Base-by-base conservation (phyloP, 2,888 invertebrate genomes). In the Acanthosepion esculentum region DNA sequence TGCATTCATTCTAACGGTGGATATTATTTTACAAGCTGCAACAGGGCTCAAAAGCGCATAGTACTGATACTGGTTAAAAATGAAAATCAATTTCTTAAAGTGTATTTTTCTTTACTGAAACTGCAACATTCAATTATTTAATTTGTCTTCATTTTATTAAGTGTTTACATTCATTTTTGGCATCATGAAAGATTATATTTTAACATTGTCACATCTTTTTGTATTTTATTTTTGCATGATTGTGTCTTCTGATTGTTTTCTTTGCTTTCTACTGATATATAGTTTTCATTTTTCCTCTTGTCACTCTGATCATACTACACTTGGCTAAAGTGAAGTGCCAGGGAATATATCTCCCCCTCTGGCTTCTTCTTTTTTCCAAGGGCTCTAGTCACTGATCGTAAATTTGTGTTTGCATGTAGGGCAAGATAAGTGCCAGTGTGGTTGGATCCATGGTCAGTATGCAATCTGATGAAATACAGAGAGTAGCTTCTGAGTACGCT, bases 401-500 rank as follows among this genome's bases (percentile, higher is more conserved):
- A 91, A 50, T 95, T 48, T 94, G 48, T 94, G 78, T 94, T 41
- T 95, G 94, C 94, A 94, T 95, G 94, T 95, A 97, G 97, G 97
- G 97, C 94, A 97, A 97, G 95, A 95, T 97, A 50, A 97, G 97
- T 59, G 97, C 97, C 48, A 97, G 97, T 95, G 97, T 97, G 53
- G 98, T 98, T 41, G 98, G 98, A 6, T 98, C 97, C 94, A 98
- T 98, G 53, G 97, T 98, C 94, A 98, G 98, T 95, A 97, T 98
- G 95, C 98, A 98, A 96, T 98, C 98, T 48, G 98, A 98, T 94
- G 98, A 98, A 96, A 98, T 98, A 94, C 98, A 98, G 94, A 98
- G 98, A 95, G 97, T 98, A 91, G 98, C 98, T 8, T 98, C 98
- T 96, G 98, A 98, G 97, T 99, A 98, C 98, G 98, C 98, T 29